phyloP scores from a whole-genome alignment of 2,797 vertebrate genomes.

The Channa striata region DNA sequence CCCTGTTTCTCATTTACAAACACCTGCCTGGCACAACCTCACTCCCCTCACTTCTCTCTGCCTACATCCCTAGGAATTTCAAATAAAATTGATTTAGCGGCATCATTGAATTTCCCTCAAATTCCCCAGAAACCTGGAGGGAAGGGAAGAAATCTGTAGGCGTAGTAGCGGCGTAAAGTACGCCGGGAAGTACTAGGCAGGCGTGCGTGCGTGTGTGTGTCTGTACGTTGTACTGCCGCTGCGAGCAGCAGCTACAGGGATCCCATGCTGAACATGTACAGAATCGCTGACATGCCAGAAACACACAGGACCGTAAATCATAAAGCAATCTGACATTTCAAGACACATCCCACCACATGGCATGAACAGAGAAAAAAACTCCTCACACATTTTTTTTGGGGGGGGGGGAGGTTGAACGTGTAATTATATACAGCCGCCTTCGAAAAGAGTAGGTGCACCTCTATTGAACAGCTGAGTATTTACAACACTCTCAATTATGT shows the following conservation, averaged over 20 bases:
- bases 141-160: conserved; percentile 60
- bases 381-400: conserved; percentile 59
- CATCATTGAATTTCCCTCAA: conserved; percentile 90
- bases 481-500: conserved; percentile 82
- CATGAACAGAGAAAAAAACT: conserved; percentile 65
- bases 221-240: conserved; percentile 33
- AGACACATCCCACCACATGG: conserved; percentile 75
- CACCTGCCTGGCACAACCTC: conserved; percentile 86
- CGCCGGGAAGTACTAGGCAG: conserved; percentile 44
- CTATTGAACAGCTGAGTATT: conserved; percentile 69
- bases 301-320: conserved; percentile 78
- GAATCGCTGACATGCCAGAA: conserved; percentile 82
- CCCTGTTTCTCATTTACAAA: conserved; percentile 91
- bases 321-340: conserved; percentile 72
- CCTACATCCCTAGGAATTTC: conserved; percentile 86
- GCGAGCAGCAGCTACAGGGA: conserved; percentile 56
- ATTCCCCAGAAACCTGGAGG: conserved; percentile 82
- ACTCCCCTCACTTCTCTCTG: conserved; percentile 74
- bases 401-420: conserved; percentile 63
- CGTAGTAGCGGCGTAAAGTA: conserved; percentile 59
- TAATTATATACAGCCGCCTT: conserved; percentile 77
- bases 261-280: conserved; percentile 63
- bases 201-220: conserved; percentile 22
- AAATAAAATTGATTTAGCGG: conserved; percentile 90
- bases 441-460: conserved; percentile 63